Evolutionary conservation across 2,113 vertebrate genomes (phyloP).

Genomic region (Sminthopsis crassicaudata): DNA sequence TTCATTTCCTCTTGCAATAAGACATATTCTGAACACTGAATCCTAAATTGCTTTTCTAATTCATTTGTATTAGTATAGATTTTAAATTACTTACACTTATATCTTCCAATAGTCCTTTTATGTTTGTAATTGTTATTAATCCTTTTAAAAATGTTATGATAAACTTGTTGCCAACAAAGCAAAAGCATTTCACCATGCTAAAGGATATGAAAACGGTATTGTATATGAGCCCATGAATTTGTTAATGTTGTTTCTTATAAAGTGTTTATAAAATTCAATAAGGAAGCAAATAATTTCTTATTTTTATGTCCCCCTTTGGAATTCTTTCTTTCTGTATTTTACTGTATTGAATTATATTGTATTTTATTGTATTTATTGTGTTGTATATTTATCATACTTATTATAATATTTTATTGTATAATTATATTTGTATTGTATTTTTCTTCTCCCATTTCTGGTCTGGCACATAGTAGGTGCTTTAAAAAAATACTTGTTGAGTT

Average conservation of each 20-base stretch:
- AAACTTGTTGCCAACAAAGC: neutral
- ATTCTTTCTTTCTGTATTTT: neutral
- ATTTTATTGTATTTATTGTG: too few species aligned
- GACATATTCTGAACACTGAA: too few species aligned
- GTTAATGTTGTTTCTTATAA: too few species aligned
- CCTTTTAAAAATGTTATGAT: neutral
- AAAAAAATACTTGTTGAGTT: too few species aligned
- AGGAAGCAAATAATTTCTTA: too few species aligned
- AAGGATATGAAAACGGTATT: neutral
- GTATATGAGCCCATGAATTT: too few species aligned
- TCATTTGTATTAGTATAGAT: neutral
- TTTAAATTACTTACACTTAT: neutral
- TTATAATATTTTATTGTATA: too few species aligned
- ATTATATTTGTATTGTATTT: neutral
- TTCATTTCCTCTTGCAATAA: neutral
- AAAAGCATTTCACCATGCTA: neutral
- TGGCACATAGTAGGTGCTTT: too few species aligned
- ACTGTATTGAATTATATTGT: neutral
- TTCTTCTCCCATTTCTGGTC: neutral
- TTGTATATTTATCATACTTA: too few species aligned
- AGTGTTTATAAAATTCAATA: too few species aligned
- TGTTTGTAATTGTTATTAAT: neutral
- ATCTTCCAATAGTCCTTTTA: neutral
- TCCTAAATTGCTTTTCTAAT: neutral
- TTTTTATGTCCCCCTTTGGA: neutral